A percentile compares a stretch with the other conserved stretches of the same genome.
Conservation (phyloP, 1,140 invertebrate genomes). For the Patella vulgata region DNA sequence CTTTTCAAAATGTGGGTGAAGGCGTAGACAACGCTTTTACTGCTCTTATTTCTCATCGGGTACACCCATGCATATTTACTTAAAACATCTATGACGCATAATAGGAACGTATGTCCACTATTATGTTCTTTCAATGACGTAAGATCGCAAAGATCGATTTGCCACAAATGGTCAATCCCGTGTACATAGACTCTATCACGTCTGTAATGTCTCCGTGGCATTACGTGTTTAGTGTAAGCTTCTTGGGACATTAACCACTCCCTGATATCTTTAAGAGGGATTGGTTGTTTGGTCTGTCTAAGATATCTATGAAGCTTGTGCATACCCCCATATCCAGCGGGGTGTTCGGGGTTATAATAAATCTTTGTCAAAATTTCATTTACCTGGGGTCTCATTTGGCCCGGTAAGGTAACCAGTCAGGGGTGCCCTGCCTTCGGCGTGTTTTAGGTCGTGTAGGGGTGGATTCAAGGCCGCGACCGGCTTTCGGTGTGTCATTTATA, state of each 20-base stretch:
- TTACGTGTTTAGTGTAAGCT: constrained; percentile 28
- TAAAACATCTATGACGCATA: constrained; percentile 68
- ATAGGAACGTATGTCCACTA: constrained; percentile 64
- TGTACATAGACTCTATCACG: constrained; percentile 15
- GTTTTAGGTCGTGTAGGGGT: too few species aligned
- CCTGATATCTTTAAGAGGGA: background rate
- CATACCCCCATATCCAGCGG: constrained; percentile 12
- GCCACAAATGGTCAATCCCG: constrained; percentile 59
- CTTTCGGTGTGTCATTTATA: too few species aligned
- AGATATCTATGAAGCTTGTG: too few species aligned
- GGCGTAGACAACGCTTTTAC: constrained; percentile 32
- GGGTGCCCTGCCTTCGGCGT: too few species aligned
- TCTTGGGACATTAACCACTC: constrained; percentile 26
- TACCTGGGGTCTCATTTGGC: too few species aligned
- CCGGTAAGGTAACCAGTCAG: too few species aligned
- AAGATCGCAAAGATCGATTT: constrained; percentile 62
- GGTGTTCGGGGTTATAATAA: constrained; percentile 3
- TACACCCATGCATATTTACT: constrained; percentile 67
- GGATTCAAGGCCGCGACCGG: too few species aligned
- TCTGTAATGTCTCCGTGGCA: constrained; percentile 11
- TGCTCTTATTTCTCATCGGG: constrained; percentile 67
- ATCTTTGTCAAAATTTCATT: too few species aligned
- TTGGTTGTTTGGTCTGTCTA: too few species aligned
- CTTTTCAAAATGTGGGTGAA: constrained; percentile 42
- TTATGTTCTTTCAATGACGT: constrained; percentile 55